These are phyloP conservation scores for Molanna angustata DNA, from an alignment of 2,888 invertebrate genomes.

Conservation along the genomic window DNA sequence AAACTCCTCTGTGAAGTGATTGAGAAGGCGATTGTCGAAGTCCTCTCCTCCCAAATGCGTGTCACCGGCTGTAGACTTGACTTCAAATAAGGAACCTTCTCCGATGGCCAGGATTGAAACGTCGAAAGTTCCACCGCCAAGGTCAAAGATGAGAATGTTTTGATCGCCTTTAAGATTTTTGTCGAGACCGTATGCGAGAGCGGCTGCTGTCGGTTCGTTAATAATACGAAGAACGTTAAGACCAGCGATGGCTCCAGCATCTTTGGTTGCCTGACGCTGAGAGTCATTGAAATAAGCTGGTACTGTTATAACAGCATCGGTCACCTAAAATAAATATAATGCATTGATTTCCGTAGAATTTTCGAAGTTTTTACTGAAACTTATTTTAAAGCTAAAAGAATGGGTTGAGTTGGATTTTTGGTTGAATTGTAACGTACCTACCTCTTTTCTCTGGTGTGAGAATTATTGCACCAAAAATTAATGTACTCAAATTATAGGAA, in stretches of 20 bases:
- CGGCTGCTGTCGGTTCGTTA: slow-evolving; percentile 88
- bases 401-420: no score
- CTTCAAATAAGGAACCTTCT: slow-evolving; percentile 80
- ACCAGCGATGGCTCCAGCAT: slow-evolving; percentile 82
- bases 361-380: no score
- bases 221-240: slow-evolving; percentile 86
- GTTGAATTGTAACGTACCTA: no score
- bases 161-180: slow-evolving; percentile 72
- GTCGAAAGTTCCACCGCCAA: slow-evolving; percentile 90
- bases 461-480: no score
- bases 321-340: slow-evolving; percentile 42
- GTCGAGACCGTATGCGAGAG: slow-evolving; percentile 80
- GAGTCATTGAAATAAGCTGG: slow-evolving; percentile 84
- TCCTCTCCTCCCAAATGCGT: slow-evolving; percentile 79
- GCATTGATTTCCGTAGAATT: no score
- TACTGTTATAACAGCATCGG: slow-evolving; percentile 78
- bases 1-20: slow-evolving; percentile 76
- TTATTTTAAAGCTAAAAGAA: no score
- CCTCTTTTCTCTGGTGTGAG: no score
- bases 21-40: slow-evolving; percentile 77
- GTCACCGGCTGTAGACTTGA: slow-evolving; percentile 76
- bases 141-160: slow-evolving; percentile 72
- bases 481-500: no score
- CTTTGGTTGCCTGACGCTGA: slow-evolving; percentile 83
- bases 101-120: slow-evolving; percentile 88